Conservation (phyloP, 2,797 vertebrate species). For the Graptemys geographica region DNA sequence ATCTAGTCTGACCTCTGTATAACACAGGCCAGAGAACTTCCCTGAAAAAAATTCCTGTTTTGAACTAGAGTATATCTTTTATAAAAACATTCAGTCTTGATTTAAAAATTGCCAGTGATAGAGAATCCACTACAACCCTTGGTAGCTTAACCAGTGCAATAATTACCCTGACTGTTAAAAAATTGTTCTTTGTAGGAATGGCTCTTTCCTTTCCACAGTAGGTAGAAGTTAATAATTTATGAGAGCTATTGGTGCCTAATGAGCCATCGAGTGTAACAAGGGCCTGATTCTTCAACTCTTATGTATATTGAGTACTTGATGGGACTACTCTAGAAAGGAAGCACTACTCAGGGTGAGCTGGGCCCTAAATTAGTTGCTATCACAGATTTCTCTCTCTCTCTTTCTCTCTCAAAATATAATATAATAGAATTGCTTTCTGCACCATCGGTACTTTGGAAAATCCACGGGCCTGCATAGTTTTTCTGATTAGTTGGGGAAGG, state of each 20-base stretch:
- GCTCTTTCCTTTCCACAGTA: not conserved
- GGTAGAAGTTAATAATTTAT: not conserved
- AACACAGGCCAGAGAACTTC: not conserved
- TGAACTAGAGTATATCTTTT: not conserved
- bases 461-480: not conserved
- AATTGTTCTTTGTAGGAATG: not conserved
- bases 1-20: not conserved
- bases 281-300: too few relatives aligned
- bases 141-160: not conserved
- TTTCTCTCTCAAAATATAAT: not conserved
- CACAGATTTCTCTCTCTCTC: not conserved
- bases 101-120: not conserved
- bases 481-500: not conserved
- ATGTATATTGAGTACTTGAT: not conserved
- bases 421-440: not conserved
- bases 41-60: not conserved
- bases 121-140: not conserved
- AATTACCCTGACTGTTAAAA: not conserved
- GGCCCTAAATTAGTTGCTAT: not conserved
- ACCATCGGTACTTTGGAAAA: not conserved
- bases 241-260: not conserved
- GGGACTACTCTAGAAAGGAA: not conserved
- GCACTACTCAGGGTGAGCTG: not conserved
- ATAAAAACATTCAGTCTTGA: not conserved
- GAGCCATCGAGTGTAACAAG: not conserved